phyloP scores from a whole-genome alignment of 2,797 vertebrate species.

The Todus mexicanus region DNA sequence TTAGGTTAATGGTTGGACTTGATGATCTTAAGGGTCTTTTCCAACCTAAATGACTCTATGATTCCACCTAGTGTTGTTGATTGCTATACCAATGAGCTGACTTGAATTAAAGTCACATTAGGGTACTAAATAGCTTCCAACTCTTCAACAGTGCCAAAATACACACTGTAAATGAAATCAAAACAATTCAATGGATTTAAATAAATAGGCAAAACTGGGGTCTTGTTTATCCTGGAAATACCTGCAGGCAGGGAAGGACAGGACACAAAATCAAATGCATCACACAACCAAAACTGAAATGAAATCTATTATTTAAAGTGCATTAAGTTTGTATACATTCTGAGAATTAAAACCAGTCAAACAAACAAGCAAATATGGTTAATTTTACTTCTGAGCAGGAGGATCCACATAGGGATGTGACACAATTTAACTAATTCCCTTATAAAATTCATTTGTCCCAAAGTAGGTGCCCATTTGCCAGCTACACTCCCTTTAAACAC shows the following conservation, averaged over 20 bases:
- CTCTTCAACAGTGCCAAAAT: background rate
- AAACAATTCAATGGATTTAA: background rate
- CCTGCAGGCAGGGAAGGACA: accelerated
- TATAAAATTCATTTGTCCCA: background rate
- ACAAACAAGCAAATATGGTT: background rate
- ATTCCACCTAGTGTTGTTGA: background rate
- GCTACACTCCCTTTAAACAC: background rate
- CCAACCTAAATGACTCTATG: background rate
- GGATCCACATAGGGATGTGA: background rate
- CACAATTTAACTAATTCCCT: background rate
- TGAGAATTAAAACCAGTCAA: background rate
- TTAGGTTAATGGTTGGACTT: background rate
- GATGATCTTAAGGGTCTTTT: background rate
- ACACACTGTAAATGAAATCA: background rate
- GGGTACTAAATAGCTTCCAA: background rate
- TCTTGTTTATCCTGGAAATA: background rate
- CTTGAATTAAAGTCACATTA: background rate
- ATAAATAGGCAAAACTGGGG: background rate
- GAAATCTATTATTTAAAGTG: background rate
- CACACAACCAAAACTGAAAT: background rate
- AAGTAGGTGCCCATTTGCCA: background rate
- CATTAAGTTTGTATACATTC: background rate
- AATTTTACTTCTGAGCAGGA: background rate
- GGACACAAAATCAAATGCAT: background rate
- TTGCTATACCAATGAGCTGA: background rate